A percentile compares a stretch with the other conserved stretches of the same genome.
Evolutionary conservation across 2,113 vertebrate species (phyloP).

Genomic region (Sus scrofa): DNA sequence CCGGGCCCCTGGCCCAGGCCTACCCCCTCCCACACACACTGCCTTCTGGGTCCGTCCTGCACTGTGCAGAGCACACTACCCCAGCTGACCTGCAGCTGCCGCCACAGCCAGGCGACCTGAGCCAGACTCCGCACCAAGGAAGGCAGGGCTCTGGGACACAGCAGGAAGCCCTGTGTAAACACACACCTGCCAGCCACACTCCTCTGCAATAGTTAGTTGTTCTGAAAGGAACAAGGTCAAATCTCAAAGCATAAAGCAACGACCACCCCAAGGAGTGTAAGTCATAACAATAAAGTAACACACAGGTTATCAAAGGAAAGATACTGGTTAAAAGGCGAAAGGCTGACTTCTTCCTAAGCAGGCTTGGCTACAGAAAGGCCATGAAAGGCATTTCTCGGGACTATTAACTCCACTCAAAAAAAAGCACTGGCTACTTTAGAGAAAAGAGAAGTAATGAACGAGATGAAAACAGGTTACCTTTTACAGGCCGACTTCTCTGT

Average conservation of each 20-base stretch:
- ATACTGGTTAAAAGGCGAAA: not conserved
- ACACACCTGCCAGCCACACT: not conserved
- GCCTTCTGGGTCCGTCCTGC: not conserved
- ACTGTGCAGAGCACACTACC: not conserved
- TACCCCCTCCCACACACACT: not conserved
- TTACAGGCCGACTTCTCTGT: slow-evolving; percentile 99
- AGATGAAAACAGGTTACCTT: slow-evolving; percentile 90
- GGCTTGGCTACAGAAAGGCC: not conserved
- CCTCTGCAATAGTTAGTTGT: not conserved
- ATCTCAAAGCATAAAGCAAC: not conserved
- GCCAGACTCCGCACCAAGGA: not conserved
- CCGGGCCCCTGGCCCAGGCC: not conserved
- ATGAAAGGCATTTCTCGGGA: not conserved
- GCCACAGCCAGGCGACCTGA: not conserved
- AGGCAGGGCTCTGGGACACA: accelerated
- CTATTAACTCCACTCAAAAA: not conserved
- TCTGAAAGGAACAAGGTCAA: not conserved
- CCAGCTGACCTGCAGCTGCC: not conserved
- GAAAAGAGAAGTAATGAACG: not conserved
- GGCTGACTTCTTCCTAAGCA: not conserved
- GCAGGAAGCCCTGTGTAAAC: not conserved
- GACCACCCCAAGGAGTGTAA: not conserved
- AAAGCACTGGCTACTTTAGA: not conserved
- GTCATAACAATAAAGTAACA: not conserved
- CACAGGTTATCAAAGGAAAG: not conserved